These are phyloP conservation scores for Drosophila aldrichi DNA, from an alignment of 2,888 invertebrate species.

Conservation along the genomic window DNA sequence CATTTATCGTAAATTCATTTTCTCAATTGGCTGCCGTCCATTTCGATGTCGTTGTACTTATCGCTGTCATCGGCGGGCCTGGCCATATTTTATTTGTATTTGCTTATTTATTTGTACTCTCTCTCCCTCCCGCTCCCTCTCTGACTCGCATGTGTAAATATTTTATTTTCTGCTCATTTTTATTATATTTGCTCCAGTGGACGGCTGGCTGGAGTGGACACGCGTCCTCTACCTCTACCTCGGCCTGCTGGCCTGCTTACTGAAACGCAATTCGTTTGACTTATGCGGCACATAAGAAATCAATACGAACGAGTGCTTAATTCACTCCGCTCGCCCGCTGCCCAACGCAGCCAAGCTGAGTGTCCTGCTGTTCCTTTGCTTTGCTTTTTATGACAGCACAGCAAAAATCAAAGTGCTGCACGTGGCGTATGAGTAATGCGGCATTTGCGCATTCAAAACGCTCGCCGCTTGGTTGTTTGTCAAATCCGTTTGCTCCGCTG, in stretches of 20 bases:
- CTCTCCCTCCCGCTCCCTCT: neutral
- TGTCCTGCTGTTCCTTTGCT: conserved; percentile 20
- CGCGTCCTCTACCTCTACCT: conserved; percentile 10
- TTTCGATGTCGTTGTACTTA: conserved; percentile 56
- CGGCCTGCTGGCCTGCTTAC: conserved; percentile 23
- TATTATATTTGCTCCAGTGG: conserved; percentile 67
- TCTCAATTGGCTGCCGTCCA: conserved; percentile 69
- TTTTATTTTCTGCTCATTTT: conserved; percentile 76
- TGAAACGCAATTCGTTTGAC: conserved; percentile 58
- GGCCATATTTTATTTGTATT: conserved; percentile 70
- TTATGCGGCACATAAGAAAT: conserved; percentile 56
- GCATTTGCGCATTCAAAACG: conserved; percentile 40
- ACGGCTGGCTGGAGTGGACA: neutral
- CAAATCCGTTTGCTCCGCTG: conserved; percentile 6
- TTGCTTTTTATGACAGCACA: conserved; percentile 59
- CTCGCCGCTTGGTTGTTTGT: conserved; percentile 22
- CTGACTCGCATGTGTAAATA: conserved; percentile 68
- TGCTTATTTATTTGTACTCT: conserved; percentile 67
- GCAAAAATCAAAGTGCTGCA: conserved; percentile 61
- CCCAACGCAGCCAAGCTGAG: neutral
- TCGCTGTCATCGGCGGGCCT: conserved; percentile 39
- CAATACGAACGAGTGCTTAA: conserved; percentile 47
- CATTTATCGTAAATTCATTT: conserved; percentile 76
- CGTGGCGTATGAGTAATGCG: conserved; percentile 68
- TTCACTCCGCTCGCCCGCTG: conserved; percentile 13